Conservation (phyloP, 2,113 vertebrate genomes). For the Pelusios castaneus region DNA sequence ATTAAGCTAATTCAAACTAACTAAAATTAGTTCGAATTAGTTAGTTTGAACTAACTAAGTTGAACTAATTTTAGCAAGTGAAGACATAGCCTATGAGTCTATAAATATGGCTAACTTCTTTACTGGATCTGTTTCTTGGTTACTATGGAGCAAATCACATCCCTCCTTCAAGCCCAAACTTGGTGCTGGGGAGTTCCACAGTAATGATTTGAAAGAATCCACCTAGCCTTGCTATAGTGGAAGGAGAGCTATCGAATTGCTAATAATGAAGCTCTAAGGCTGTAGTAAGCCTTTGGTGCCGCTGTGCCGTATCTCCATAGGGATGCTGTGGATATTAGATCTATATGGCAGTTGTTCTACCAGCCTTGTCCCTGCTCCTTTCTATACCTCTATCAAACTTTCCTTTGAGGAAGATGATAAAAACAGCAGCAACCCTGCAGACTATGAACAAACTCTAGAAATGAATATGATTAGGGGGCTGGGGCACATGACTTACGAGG, state of each 20-base stretch:
- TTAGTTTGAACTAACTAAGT: no score
- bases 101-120: neutral
- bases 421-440: neutral
- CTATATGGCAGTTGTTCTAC: neutral
- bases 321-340: neutral
- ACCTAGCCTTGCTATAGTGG: neutral
- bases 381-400: neutral
- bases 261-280: neutral
- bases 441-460: neutral
- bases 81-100: no score
- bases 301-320: neutral
- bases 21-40: no score
- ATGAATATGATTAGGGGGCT: no score
- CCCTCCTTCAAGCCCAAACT: neutral
- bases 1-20: no score
- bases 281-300: neutral
- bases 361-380: neutral
- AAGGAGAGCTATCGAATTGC: neutral
- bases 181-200: neutral
- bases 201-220: neutral
- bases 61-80: no score
- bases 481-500: no score
- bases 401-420: neutral
- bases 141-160: neutral
- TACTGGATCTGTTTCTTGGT: neutral